Conservation (phyloP, 1,140 invertebrate species). For the Gonioctena quinquepunctata region DNA sequence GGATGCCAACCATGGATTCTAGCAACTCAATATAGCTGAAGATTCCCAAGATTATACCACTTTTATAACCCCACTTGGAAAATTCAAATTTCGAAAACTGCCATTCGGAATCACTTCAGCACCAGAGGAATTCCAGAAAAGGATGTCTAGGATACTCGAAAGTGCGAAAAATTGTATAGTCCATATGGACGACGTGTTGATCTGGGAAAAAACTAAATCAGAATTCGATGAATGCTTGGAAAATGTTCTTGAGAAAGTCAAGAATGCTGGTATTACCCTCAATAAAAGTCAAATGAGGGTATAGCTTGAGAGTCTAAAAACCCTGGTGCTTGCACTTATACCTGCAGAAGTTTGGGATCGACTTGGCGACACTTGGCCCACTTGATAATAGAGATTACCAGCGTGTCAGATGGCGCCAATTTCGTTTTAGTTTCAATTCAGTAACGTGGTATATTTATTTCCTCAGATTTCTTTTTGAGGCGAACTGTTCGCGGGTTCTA, state of each 20-base stretch:
- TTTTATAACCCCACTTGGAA: conserved; percentile 34
- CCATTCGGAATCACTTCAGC: conserved; percentile 24
- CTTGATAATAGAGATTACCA: too few relatives aligned
- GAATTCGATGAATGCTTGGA: conserved; percentile 4
- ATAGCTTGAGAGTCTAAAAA: too few relatives aligned
- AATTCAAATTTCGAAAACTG: conserved; percentile 26
- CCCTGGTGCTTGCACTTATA: too few relatives aligned
- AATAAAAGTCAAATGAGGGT: conserved; percentile 23
- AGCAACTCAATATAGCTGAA: conserved; percentile 51
- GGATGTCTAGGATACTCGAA: background rate
- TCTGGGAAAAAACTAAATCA: background rate
- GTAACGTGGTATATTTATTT: too few relatives aligned
- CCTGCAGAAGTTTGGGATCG: too few relatives aligned
- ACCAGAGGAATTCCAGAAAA: too few relatives aligned
- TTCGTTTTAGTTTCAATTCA: too few relatives aligned
- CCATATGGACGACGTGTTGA: conserved; percentile 9
- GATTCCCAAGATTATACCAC: conserved; percentile 36
- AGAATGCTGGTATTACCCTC: background rate
- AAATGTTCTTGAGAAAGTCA: conserved; percentile 3
- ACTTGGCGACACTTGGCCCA: too few relatives aligned
- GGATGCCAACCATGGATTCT: conserved; percentile 55
- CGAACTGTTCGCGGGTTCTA: too few relatives aligned
- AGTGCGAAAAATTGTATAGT: background rate
- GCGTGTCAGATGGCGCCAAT: too few relatives aligned
- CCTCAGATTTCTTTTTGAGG: too few relatives aligned